Evolutionary conservation across 2,797 vertebrate species (phyloP).

Genomic region (Mus minutoides): DNA sequence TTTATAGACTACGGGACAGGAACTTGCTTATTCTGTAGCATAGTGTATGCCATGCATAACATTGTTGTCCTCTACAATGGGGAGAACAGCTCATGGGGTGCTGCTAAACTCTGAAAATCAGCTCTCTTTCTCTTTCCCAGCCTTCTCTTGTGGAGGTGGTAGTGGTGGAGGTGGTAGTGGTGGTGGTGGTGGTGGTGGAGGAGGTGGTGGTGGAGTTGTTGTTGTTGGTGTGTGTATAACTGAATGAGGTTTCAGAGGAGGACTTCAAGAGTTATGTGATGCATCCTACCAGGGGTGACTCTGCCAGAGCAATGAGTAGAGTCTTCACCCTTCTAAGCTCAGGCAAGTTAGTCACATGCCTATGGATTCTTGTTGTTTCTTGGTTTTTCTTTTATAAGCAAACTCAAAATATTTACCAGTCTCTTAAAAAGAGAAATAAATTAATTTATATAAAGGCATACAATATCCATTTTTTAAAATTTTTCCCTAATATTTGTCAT

Average conservation of each 20-base stretch:
- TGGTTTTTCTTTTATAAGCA: constrained; percentile 24
- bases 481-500: not conserved
- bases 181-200: too few species aligned
- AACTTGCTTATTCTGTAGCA: not conserved
- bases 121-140: not conserved
- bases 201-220: too few species aligned
- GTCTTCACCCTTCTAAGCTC: not conserved
- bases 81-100: not conserved
- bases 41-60: not conserved
- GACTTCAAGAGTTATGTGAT: not conserved
- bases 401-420: not conserved
- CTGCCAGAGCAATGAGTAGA: not conserved
- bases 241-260: not conserved
- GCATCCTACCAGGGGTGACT: not conserved
- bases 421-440: not conserved
- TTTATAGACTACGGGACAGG: not conserved
- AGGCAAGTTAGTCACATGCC: not conserved
- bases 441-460: not conserved
- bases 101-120: not conserved
- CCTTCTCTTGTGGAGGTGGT: too few species aligned
- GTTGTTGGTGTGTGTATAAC: not conserved
- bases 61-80: not conserved
- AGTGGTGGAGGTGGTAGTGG: too few species aligned
- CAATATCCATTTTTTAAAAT: not conserved
- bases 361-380: not conserved